Evolutionary conservation across 1,140 invertebrate genomes (phyloP).

Genomic region (Samia ricini): DNA sequence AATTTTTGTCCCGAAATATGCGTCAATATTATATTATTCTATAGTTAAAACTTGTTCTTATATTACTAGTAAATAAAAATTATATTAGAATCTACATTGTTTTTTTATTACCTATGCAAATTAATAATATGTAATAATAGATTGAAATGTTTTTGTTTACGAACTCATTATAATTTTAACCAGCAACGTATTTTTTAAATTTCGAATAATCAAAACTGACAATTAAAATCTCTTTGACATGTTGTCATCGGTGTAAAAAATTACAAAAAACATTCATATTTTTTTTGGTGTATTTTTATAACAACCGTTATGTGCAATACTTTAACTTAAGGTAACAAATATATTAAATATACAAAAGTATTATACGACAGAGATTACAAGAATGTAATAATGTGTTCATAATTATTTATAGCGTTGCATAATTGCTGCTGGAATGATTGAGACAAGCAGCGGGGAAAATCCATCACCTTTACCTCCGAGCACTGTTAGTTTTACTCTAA

Average conservation of each 20-base stretch:
- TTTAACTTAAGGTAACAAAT: constrained; percentile 53
- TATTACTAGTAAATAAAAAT: too few relatives aligned
- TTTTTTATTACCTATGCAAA: too few relatives aligned
- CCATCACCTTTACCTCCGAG: constrained; percentile 31
- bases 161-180: background rate
- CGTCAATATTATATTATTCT: too few relatives aligned
- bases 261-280: constrained; percentile 43
- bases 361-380: too few relatives aligned
- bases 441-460: constrained; percentile 48
- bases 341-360: background rate
- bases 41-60: too few relatives aligned
- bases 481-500: constrained; percentile 25
- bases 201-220: constrained; percentile 36
- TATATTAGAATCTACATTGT: too few relatives aligned
- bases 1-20: too few relatives aligned
- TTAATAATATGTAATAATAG: too few relatives aligned
- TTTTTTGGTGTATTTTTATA: constrained; percentile 62
- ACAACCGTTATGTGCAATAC: constrained; percentile 57
- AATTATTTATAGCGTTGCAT: background rate
- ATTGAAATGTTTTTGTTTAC: background rate
- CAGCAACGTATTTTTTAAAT: constrained; percentile 21
- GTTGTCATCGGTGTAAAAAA: constrained; percentile 53
- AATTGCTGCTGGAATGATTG: constrained; percentile 52
- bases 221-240: constrained; percentile 43
- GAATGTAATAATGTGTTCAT: background rate